Base-by-base conservation (phyloP, 1,140 invertebrate genomes). In the Calephelis virginiensis region DNA sequence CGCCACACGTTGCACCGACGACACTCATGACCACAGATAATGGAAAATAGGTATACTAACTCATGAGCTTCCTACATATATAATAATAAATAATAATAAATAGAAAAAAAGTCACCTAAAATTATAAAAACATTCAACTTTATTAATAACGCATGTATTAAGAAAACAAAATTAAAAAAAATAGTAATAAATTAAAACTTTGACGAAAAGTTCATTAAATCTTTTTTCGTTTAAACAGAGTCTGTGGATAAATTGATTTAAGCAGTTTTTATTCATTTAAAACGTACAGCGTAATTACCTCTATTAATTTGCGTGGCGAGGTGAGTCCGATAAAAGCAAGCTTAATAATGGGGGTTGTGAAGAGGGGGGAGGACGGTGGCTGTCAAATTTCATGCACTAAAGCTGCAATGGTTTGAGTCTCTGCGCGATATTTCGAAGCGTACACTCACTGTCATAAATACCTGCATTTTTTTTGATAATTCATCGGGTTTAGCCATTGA, bases 301-400 rank as follows among this genome's bases (percentile, higher is more conserved):
- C 72, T 82, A 83, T 85, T 81, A 82, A 83, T 82, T 83, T 78
- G 71, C 70, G 69, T 68, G 66, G 66, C 66, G 67, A 71, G 68
- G 72, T 74, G 66, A 70, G 70, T 67, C 71, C 70, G 77, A 82
- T 82, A 82, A 82, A 77, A 77, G 77, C 76, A 62, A 78, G 75
- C 74, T 78, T 74, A 79, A 78, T 78, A 77, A 80, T 73, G 63
- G 66, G 62, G 64, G 50, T 47, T 59, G 66, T 17, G 63, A 64
- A 47, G 63, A 56, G 50, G 66, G 64, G 75, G 67, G 68, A 61
- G 67, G 73, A 66, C 28, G 71, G 71, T n/a, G 56, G 71, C 77
- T 83, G 81, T 81, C 78, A 83, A 83, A 82, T 83, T 85, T 83
- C 75, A 81, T 82, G 74, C 79, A 74, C 75, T 80, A 78, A 81